Conservation (phyloP, 2,797 vertebrate species). For the Enteromius viviparus region DNA sequence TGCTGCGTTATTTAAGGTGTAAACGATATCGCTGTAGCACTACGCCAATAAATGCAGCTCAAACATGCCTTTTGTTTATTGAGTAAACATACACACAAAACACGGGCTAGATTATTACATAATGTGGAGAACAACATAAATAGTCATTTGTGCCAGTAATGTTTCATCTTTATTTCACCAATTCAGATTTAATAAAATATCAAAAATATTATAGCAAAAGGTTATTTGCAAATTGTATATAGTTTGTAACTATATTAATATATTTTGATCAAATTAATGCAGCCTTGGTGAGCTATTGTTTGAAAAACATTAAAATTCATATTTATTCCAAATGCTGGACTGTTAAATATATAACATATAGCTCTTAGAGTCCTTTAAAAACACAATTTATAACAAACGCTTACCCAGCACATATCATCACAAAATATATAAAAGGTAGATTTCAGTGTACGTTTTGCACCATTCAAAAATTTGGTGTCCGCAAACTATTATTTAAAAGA, state of each 20-base stretch:
- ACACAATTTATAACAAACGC: not conserved
- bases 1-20: not conserved
- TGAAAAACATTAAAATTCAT: no score
- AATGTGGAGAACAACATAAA: not conserved
- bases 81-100: not conserved
- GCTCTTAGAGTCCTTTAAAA: not conserved
- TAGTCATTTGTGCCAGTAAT: not conserved
- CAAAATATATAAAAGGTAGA: not conserved
- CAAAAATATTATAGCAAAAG: not conserved
- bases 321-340: no score
- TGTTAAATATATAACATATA: no score
- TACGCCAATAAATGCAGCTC: not conserved
- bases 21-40: not conserved
- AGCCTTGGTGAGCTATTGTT: no score
- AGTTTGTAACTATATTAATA: not conserved
- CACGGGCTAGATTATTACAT: not conserved
- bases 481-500: no score
- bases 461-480: no score
- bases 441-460: no score
- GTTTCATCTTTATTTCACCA: not conserved
- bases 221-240: not conserved
- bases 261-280: not conserved
- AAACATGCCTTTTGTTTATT: constrained; percentile 1
- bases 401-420: not conserved
- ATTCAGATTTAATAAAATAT: not conserved